phyloP scores from a whole-genome alignment of 2,113 vertebrate species.

The Clarias macrocephalus region DNA sequence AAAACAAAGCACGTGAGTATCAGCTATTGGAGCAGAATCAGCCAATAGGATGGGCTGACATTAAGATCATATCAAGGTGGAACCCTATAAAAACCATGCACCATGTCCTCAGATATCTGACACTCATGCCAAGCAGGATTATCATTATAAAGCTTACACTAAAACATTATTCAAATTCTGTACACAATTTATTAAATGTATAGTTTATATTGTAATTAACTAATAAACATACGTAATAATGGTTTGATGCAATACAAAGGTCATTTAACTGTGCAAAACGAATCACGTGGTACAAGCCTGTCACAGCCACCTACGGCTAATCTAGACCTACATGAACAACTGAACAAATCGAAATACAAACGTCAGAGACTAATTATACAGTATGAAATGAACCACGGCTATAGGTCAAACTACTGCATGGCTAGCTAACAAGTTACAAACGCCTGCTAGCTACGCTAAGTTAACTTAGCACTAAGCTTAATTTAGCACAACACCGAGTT shows the following conservation, averaged over 20 bases:
- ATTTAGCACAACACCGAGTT: not conserved
- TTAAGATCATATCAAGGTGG: not conserved
- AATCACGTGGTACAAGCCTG: not conserved
- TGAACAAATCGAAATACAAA: not conserved
- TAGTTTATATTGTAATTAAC: not conserved
- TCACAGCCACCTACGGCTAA: not conserved
- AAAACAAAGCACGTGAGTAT: not conserved
- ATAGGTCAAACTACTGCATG: no score
- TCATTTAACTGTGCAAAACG: not conserved
- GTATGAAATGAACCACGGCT: not conserved
- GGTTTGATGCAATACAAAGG: not conserved
- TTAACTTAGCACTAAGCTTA: no score
- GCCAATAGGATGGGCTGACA: not conserved
- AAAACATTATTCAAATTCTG: not conserved
- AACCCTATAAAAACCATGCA: not conserved
- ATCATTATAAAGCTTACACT: not conserved
- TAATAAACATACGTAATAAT: not conserved
- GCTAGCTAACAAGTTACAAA: not conserved
- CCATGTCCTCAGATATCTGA: not conserved
- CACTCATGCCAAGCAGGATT: not conserved
- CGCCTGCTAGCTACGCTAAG: constrained; percentile 16
- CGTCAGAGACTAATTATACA: not conserved
- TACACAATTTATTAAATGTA: not conserved
- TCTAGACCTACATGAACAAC: not conserved
- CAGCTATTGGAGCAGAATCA: not conserved